Evolutionary conservation across 2,113 vertebrate species (phyloP).

Genomic region (Aythya baeri): DNA sequence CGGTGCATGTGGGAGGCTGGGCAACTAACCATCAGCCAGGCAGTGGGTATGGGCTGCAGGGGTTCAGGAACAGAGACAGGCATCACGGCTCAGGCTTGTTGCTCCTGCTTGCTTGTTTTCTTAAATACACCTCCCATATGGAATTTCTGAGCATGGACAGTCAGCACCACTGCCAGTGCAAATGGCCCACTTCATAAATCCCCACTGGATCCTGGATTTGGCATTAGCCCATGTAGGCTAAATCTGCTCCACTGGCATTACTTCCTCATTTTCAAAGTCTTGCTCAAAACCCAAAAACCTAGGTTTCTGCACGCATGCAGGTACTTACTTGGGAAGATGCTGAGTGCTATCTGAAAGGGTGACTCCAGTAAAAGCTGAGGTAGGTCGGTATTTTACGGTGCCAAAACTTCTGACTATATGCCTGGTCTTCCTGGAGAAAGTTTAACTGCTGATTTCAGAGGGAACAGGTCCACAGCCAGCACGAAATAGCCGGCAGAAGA

Average conservation of each 20-base stretch:
- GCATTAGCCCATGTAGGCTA: not conserved
- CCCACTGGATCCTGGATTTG: not conserved
- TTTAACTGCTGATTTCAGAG: not conserved
- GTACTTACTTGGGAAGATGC: not conserved
- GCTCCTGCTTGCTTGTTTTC: not conserved
- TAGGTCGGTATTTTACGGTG: not conserved
- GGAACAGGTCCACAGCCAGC: not conserved
- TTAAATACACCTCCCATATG: not conserved
- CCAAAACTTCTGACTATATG: not conserved
- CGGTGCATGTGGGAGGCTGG: not conserved
- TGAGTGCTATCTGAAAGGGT: not conserved
- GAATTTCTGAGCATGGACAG: not conserved
- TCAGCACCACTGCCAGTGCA: not conserved
- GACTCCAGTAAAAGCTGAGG: not conserved
- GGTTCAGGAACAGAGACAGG: not conserved
- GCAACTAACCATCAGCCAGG: not conserved
- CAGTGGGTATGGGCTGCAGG: accelerated
- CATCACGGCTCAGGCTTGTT: not conserved
- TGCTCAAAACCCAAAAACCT: not conserved
- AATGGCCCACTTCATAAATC: not conserved
- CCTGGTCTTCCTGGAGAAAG: not conserved
- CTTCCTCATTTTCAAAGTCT: not conserved
- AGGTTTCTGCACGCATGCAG: not conserved
- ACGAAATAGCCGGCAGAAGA: conserved; percentile 14
- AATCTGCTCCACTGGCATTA: not conserved